phyloP scores from a whole-genome alignment of 2,888 invertebrate genomes.

The Ormyrus rosae region DNA sequence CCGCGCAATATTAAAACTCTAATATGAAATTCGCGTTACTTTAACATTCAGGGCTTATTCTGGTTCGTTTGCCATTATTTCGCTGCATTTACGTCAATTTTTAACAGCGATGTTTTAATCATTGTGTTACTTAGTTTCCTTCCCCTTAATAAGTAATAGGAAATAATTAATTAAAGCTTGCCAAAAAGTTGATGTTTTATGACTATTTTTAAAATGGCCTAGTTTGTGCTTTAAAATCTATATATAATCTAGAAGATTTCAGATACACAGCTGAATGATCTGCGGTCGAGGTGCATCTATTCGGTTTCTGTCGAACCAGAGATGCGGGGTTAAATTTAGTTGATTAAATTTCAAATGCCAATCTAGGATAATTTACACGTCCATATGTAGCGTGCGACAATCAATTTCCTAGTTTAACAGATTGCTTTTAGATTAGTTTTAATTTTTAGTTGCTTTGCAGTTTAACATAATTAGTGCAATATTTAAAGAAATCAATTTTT shows the following conservation, averaged over 20 bases:
- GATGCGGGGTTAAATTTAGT: conserved; percentile 14
- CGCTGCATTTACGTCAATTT: too few relatives aligned
- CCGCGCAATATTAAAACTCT: background rate
- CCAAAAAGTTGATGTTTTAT: too few relatives aligned
- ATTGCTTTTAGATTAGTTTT: background rate
- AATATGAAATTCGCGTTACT: too few relatives aligned
- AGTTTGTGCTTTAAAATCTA: background rate
- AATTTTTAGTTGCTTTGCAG: too few relatives aligned
- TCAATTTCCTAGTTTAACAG: conserved; percentile 5
- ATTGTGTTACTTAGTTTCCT: too few relatives aligned
- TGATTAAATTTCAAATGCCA: conserved; percentile 37
- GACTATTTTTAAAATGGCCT: background rate
- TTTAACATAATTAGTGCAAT: too few relatives aligned
- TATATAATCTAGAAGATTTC: background rate
- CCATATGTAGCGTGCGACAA: background rate
- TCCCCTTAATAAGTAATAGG: too few relatives aligned
- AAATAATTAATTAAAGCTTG: too few relatives aligned
- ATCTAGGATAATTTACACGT: conserved; percentile 23
- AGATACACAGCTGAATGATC: background rate
- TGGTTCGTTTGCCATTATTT: too few relatives aligned
- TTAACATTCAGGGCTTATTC: too few relatives aligned
- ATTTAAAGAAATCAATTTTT: too few relatives aligned
- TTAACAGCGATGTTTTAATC: too few relatives aligned
- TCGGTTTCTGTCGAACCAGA: conserved; percentile 16
- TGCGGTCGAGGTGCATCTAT: conserved; percentile 6